Evolutionary conservation across 2,888 invertebrate genomes (phyloP).

Genomic region (Prosopocoilus inquinatus): DNA sequence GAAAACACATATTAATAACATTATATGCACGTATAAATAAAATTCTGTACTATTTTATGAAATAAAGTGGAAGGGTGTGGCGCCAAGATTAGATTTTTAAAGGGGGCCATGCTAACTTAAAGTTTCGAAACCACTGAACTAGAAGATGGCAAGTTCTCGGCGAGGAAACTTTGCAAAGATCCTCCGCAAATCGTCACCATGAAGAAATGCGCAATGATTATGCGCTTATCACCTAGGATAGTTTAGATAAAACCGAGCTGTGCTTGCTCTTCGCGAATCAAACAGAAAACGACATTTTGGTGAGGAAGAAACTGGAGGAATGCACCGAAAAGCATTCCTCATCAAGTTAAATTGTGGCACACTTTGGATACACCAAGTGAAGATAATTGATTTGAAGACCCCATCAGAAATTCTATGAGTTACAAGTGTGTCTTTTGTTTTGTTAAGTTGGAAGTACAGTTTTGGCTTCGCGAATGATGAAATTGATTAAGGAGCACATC

Average conservation of each 20-base stretch:
- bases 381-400: conserved; percentile 54
- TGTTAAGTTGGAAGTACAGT: conserved; percentile 91
- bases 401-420: neutral
- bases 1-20: no score
- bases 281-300: conserved; percentile 90
- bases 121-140: no score
- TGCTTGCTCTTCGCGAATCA: conserved; percentile 94
- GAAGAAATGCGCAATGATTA: conserved; percentile 89
- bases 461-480: conserved; percentile 89
- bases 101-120: no score
- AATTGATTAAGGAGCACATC: conserved; percentile 83
- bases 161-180: conserved; percentile 86
- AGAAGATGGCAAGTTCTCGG: conserved; percentile 79
- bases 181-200: conserved; percentile 70
- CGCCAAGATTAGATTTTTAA: no score
- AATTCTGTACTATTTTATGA: no score
- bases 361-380: conserved; percentile 88
- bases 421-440: neutral
- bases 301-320: conserved; percentile 83
- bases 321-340: conserved; percentile 67
- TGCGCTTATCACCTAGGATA: conserved; percentile 83
- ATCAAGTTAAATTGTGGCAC: conserved; percentile 89
- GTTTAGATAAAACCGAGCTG: conserved; percentile 75
- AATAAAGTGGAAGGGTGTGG: no score
- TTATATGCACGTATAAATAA: no score